Evolutionary conservation across 1,140 invertebrate species (phyloP).

Genomic region (Papilio glaucus): DNA sequence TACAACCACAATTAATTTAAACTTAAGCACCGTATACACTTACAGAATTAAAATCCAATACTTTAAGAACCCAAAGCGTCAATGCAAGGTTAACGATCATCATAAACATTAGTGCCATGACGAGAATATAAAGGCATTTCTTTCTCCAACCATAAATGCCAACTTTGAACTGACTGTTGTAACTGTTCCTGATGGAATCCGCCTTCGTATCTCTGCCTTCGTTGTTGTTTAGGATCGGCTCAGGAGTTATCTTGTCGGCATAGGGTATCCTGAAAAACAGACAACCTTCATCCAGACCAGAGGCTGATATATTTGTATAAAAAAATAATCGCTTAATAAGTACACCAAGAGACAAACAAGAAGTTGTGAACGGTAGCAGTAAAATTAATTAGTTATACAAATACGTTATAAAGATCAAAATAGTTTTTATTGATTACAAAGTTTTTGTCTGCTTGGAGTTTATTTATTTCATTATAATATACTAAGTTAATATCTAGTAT

Average conservation of each 20-base stretch:
- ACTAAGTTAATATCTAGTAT: too few species aligned
- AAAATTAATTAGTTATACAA: too few species aligned
- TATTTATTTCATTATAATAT: too few species aligned
- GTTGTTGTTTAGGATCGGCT: slow-evolving; percentile 80
- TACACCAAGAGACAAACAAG: too few species aligned
- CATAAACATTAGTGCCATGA: slow-evolving; percentile 92
- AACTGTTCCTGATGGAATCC: slow-evolving; percentile 80
- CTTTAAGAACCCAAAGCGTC: slow-evolving; percentile 97
- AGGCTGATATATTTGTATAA: too few species aligned
- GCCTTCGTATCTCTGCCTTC: slow-evolving; percentile 75
- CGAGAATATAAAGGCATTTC: slow-evolving; percentile 94
- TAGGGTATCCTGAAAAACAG: slow-evolving; percentile 81
- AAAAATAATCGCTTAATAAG: too few species aligned
- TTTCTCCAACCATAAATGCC: slow-evolving; percentile 98
- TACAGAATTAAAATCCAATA: slow-evolving; percentile 97
- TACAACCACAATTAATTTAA: not conserved
- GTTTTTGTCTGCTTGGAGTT: too few species aligned
- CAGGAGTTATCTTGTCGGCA: slow-evolving; percentile 80
- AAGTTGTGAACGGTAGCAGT: too few species aligned
- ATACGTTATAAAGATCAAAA: too few species aligned
- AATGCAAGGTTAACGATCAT: slow-evolving; percentile 97
- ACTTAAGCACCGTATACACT: slow-evolving; percentile 74
- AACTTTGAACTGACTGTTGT: slow-evolving; percentile 88
- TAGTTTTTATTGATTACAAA: too few species aligned
- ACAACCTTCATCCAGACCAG: too few species aligned